These are phyloP conservation scores for Amiota minor DNA, from an alignment of 2,888 invertebrate species.

Conservation along the genomic window DNA sequence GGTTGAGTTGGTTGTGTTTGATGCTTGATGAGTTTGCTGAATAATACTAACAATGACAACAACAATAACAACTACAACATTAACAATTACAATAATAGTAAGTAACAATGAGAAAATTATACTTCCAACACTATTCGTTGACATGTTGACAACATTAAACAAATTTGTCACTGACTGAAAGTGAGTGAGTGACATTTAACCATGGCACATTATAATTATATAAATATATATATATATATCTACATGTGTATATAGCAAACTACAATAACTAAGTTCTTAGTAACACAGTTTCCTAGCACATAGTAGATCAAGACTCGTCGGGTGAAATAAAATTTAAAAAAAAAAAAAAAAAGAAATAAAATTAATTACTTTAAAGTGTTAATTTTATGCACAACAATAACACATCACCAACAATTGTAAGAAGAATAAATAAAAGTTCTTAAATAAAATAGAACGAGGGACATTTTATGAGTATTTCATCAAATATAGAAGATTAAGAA, in stretches of 20 bases:
- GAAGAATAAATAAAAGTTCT: background rate
- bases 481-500: background rate
- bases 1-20: too few species aligned
- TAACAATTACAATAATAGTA: background rate
- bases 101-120: background rate
- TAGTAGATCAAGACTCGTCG: background rate
- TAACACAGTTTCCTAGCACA: background rate
- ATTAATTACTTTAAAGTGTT: background rate
- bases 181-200: constrained; percentile 16
- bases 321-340: background rate
- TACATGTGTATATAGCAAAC: background rate
- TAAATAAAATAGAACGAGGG: background rate
- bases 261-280: too few species aligned
- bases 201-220: background rate
- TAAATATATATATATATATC: too few species aligned
- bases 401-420: background rate
- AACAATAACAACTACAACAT: background rate
- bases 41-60: background rate
- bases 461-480: background rate
- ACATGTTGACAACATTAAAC: constrained; percentile 13
- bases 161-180: background rate
- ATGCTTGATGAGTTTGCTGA: too few species aligned
- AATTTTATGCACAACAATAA: constrained; percentile 15
- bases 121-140: background rate
- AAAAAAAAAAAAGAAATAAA: background rate